A percentile compares a stretch with the other conserved stretches of the same genome.
These are phyloP conservation scores for Machimus atricapillus DNA, from an alignment of 2,888 invertebrate genomes.

Conservation along the genomic window DNA sequence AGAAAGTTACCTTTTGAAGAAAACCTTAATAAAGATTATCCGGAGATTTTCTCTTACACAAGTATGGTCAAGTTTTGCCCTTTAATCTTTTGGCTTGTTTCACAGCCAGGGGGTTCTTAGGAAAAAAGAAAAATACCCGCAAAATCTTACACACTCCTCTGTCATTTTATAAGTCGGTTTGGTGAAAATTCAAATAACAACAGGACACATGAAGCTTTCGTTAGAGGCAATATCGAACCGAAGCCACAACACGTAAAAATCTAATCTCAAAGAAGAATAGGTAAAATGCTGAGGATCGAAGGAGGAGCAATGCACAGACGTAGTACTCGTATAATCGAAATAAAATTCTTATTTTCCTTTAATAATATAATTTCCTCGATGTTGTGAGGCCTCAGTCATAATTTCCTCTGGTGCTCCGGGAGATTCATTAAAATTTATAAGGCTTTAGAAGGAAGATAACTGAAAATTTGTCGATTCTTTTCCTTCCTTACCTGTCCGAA, in stretches of 20 bases:
- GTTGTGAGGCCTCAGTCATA: background rate
- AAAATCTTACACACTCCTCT: background rate
- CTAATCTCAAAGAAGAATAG: background rate
- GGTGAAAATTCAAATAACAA: background rate
- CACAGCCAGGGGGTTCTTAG: background rate
- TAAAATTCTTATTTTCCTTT: background rate
- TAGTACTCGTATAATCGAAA: background rate
- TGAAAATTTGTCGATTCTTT: background rate
- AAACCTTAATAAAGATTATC: constrained; percentile 8
- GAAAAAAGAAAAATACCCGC: background rate
- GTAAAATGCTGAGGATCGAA: background rate
- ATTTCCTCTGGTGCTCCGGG: background rate
- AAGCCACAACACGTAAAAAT: background rate
- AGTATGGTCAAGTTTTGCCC: background rate
- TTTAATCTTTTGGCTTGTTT: background rate
- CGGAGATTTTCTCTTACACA: background rate
- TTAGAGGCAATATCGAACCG: background rate
- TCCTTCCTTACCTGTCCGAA: background rate
- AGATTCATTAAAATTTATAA: background rate
- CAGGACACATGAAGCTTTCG: background rate
- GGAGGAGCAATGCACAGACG: background rate
- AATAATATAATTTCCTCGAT: background rate
- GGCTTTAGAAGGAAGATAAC: background rate
- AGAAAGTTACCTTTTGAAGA: background rate
- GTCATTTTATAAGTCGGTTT: background rate